A percentile compares a stretch with the other conserved stretches of the same genome.
phyloP scores from a whole-genome alignment of 2,113 vertebrate genomes.

The Lophura nycthemera region DNA sequence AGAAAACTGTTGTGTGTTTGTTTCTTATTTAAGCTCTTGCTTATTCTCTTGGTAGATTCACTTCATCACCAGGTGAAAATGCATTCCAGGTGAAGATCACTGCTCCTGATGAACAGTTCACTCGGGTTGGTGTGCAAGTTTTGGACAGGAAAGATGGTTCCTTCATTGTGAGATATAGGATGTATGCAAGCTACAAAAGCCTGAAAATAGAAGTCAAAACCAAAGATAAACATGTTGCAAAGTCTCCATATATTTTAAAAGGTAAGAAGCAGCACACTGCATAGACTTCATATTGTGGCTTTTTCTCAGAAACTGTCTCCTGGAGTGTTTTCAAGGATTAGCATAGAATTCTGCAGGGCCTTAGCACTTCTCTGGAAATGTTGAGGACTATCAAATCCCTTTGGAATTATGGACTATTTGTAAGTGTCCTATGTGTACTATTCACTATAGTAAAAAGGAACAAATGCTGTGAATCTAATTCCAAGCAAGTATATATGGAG shows the following conservation, averaged over 20 bases:
- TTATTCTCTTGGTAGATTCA: conserved; percentile 81
- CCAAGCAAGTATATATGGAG: not conserved
- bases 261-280: conserved; percentile 76
- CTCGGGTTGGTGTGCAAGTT: conserved; percentile 92
- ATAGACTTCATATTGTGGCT: not conserved
- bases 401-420: not conserved
- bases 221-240: conserved; percentile 82
- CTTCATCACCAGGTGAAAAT: conserved; percentile 89
- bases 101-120: conserved; percentile 88
- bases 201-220: conserved; percentile 87
- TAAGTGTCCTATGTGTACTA: accelerated
- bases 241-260: conserved; percentile 91
- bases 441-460: not conserved
- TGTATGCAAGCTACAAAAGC: conserved; percentile 94
- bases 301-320: not conserved
- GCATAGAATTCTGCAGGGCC: not conserved
- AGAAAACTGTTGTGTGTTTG: not conserved
- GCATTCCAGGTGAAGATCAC: conserved; percentile 90
- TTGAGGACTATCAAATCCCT: not conserved
- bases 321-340: not conserved
- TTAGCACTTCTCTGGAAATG: not conserved
- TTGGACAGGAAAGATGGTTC: conserved; percentile 95
- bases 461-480: not conserved
- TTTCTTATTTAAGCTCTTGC: not conserved
- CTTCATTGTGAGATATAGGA: conserved; percentile 94